Base-by-base conservation (phyloP, 1,140 invertebrate genomes). In the Cotesia glomerata region DNA sequence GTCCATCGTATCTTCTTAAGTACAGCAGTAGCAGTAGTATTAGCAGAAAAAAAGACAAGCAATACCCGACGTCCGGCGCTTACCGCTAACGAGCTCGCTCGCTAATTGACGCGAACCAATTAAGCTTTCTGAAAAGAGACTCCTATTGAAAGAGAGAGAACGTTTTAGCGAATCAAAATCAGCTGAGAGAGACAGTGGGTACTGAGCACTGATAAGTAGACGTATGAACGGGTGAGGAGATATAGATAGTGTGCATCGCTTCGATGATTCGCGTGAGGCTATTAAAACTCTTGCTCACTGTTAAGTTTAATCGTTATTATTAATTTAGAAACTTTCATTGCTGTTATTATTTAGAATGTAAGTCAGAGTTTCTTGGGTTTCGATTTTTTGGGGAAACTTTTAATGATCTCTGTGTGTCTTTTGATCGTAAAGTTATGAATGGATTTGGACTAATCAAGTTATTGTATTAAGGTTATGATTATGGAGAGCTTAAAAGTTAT, bases 31-130 rank as follows among this genome's bases (percentile, higher is more conserved):
- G 39, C 39, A 45, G 5, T 45, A 11, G 39, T 3, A 45, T 7
- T 45, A 45, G 8, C 5, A 7, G 7, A 45, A 0, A 45, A 45
- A 9, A 7, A 70, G 26, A 52, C 36, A 26, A 70, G 68, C 39
- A 45, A 65, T 36, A 56, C 61, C 51, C 61, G 35, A 35, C 32
- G 61, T 51, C 72, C 18, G 73, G 69, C 77, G 75, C 77, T 80
- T 80, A 80, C 75, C 76, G 75, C 77, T 79, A 80, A 80, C 79
- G 79, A 79, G 77, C 76, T 73, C 69, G 75, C 75, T 72, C 76
- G 72, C 76, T 80, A 78, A 80, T 80, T 80, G 79, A 77, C 76
- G 75, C 73, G 72, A 79, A 78, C 77, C 77, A 79, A 80, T 75
- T 75, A 75, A 75, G 58, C 68, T 58, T 71, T 63, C 49, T 54